Evolutionary conservation across 1,140 invertebrate genomes (phyloP), one percentile per base, ranked within the genome.

Genomic region (Drosophila insularis): DNA sequence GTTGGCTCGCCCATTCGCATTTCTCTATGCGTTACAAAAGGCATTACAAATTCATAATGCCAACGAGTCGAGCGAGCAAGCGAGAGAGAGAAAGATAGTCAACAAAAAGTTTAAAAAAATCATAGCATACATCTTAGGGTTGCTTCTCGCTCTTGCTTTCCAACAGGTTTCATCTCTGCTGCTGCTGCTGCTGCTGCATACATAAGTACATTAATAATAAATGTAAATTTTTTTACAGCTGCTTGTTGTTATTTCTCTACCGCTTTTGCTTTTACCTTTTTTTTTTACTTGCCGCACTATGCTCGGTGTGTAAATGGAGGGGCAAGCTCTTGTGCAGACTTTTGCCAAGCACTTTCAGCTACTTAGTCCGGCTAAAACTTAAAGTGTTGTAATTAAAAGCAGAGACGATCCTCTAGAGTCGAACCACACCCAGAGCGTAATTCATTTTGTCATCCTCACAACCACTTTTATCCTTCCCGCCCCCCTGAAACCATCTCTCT

Each of bases 351-450:
- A 76, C 80, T 80, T 77, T 35, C 54, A 66, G 69, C 63, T 81
- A 71, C 81, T 86, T 86, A 63, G 37, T 27, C 61, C 43, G 50
- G 50, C 62, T 31, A 11, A 50, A 60, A 68, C 68, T 66, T 75
- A 71, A 87, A 80, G 82, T 89, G 82, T 77, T 82, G 59, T 82
- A 87, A 87, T 87, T 87, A 87, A 82, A 87, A 89, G 67, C 61
- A 69, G 21, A 17, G 50, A 64, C 39, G 59, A 55, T 62, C 56
- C 40, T 59, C 10, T 56, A 31, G 71, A 56, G 50, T 40, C 21
- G 27, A 27, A 61, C 59, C 59, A 61, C 59, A 21, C 14, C 27
- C 54, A 37, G 39, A 4, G 54, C 46, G 50, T 54, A 59, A 62
- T 2, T 32, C 61, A 65, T 71, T 58, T 27, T 54, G 46, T 21